Evolutionary conservation across 2,888 invertebrate species (phyloP), one percentile per base, ranked within the genome.

Genomic region (Drosophila borealis): DNA sequence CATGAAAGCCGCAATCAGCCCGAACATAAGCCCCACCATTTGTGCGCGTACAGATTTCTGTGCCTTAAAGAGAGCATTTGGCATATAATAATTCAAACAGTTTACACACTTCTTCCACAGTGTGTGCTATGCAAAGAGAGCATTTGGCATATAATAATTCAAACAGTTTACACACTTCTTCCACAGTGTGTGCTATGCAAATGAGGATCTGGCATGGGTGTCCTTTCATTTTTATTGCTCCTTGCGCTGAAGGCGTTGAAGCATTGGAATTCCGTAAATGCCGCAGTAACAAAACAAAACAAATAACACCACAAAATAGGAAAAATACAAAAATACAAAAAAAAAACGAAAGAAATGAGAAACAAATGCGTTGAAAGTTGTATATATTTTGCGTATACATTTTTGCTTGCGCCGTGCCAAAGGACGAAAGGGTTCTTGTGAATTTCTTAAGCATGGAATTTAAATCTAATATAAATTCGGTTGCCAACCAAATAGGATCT

Each of bases 351-450:
- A 54, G 25, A 59, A 49, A 51, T 45, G 68, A 41, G 65, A 76
- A 68, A 65, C 67, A 83, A 83, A 84, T 70, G 59, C 71, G 61
- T 71, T 81, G 71, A 80, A 80, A 75, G 70, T 81, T 78, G 79
- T 70, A 80, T 83, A 50, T 55, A 60, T 71, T 70, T 81, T 25
- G 25, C 25, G 25, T 25, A 25, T 29, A 29, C 29, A 29, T 69
- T 61, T n/a, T 53, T 46, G 44, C 39, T 48, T 57, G 11, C 34
- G 25, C 14, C 76, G 78, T 76, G 83, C 78, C 70, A 78, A 73
- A 68, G 70, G 68, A 65, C 68, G 74, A 80, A 83, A 78, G 55
- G 68, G 57, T 65, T 76, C 17, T 17, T 10, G 21, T 29, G 33
- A 64, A 57, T 36, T 61, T 46, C 39, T 44, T 60, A 45, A 21